Conservation (phyloP, 2,113 vertebrate genomes). For the Grantiella picta region DNA sequence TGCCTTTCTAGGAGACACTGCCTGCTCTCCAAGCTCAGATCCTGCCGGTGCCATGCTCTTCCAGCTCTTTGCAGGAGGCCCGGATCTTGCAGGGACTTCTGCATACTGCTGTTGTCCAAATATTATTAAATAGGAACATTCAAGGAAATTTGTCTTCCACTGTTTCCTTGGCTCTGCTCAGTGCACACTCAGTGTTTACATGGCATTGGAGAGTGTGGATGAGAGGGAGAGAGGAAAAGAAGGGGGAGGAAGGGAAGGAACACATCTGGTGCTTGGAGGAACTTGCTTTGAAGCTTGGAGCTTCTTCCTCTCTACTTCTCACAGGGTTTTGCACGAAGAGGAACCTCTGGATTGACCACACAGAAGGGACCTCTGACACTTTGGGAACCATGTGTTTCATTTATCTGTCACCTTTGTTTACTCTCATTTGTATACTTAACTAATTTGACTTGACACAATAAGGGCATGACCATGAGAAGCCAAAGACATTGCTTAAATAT, state of each 20-base stretch:
- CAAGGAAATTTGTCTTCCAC: background rate
- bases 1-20: background rate
- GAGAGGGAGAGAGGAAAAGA: background rate
- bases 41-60: rapidly evolving
- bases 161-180: background rate
- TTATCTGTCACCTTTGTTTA: constrained; percentile 78
- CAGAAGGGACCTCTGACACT: constrained; percentile 32
- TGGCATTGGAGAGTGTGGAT: background rate
- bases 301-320: background rate
- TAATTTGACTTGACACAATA: constrained; percentile 80
- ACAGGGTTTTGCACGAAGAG: background rate
- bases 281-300: background rate
- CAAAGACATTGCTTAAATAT: constrained; percentile 75
- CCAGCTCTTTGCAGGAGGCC: background rate
- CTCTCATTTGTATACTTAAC: constrained; percentile 66
- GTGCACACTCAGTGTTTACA: background rate
- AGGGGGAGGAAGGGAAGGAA: background rate
- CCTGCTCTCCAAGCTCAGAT: rapidly evolving
- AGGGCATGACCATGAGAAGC: constrained; percentile 70
- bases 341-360: background rate
- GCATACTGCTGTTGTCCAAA: background rate
- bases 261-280: background rate
- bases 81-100: background rate
- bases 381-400: constrained; percentile 53
- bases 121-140: background rate